Evolutionary conservation across 2,113 vertebrate genomes (phyloP).

Genomic region (Urocynchramus pylzowi): DNA sequence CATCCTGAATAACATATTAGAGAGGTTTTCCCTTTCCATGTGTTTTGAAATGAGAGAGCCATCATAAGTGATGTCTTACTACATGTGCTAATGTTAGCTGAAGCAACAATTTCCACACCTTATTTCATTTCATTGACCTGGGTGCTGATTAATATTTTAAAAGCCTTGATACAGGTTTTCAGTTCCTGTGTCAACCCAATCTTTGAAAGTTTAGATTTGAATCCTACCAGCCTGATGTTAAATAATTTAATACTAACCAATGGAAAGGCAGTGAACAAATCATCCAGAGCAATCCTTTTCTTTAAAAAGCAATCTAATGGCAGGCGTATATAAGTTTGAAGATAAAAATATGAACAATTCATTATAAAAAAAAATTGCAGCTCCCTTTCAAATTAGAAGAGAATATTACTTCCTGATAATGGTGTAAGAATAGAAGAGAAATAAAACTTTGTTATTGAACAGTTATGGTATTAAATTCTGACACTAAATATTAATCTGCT

Average conservation of each 20-base stretch:
- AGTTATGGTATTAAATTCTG: slow-evolving; percentile 56
- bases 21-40: slow-evolving; percentile 4
- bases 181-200: slow-evolving; percentile 26
- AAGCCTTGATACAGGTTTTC: slow-evolving; percentile 7
- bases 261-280: slow-evolving; percentile 21
- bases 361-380: not conserved
- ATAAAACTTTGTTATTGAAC: slow-evolving; percentile 58
- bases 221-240: slow-evolving; percentile 7
- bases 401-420: slow-evolving; percentile 41
- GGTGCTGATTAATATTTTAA: slow-evolving; percentile 42
- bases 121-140: slow-evolving; percentile 32
- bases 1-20: slow-evolving; percentile 5
- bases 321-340: not conserved
- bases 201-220: slow-evolving; percentile 45
- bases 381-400: slow-evolving; percentile 34
- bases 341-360: slow-evolving; percentile 35
- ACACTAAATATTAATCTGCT: slow-evolving; percentile 58
- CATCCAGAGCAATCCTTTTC: slow-evolving; percentile 15
- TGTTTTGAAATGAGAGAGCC: slow-evolving; percentile 31
- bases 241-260: slow-evolving; percentile 54
- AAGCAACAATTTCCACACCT: slow-evolving; percentile 46
- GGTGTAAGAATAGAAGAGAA: slow-evolving; percentile 36
- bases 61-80: slow-evolving; percentile 52
- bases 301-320: slow-evolving; percentile 22
- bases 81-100: not conserved